Base-by-base conservation (phyloP, 2,797 vertebrate genomes). In the Merluccius polli region DNA sequence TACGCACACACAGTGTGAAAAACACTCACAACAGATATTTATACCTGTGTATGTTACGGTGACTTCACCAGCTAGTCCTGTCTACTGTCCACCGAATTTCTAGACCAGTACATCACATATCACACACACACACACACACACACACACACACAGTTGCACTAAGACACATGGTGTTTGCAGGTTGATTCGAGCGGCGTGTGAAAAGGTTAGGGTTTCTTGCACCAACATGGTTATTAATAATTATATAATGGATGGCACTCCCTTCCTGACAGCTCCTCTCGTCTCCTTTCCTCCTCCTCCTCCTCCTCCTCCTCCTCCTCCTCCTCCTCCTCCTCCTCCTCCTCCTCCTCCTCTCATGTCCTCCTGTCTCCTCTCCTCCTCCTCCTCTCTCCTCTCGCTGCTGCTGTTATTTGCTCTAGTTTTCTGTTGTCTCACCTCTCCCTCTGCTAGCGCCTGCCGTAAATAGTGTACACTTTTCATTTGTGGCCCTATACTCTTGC, bases 191-290 rank as follows among this genome's bases (percentile, higher is more conserved):
- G 94, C 91, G 91, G 95, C 96, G 95, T 95, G 94, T 93, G 95
- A 97, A 95, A 95, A 95, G 95, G 94, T 96, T 95, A 95, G 94
- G 94, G 3, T 93, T 96, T 96, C 93, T 97, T 96, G 96, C 95
- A 95, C 94, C 92, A 94, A 95, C 94, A 89, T 87, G 90, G 95
- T 92, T 94, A 97, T 97, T 97, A 97, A 98, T 97, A 98, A 97
- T 96, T 93, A 94, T 96, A 95, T 95, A 95, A 95, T 95, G 93
- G 93, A 91, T 87, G 88, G 89, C 87, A 84, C 87, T 85, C 86
- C 88, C 87, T 90, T 89, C 88, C 27, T 70, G 73, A 27, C 63
- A 44, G 33, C 59, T 71, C 68, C 36, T 30, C 35, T 16, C 38
- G 3, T 59, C 32, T 73, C 27, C 31, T 29, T n/a, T 24, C 32